phyloP scores from a whole-genome alignment of 2,797 vertebrate genomes.

The Manis pentadactyla region DNA sequence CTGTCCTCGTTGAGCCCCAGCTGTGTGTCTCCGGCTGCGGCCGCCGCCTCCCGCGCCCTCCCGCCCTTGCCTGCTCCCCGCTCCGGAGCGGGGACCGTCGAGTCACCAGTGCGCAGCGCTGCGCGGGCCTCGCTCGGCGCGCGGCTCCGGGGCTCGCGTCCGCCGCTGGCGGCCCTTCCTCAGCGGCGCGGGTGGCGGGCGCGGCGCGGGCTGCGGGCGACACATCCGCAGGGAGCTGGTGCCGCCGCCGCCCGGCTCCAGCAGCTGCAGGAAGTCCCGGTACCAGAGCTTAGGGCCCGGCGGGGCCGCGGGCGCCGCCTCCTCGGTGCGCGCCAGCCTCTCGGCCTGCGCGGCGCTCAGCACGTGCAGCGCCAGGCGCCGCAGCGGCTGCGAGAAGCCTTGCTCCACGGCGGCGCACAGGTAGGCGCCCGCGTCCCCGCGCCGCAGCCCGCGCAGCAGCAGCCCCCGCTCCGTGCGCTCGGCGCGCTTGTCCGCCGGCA shows the following conservation, averaged over 20 bases:
- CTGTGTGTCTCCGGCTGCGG: background rate
- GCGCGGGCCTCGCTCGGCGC: slow-evolving; percentile 92
- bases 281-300: slow-evolving; percentile 95
- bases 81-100: background rate
- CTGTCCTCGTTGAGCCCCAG: background rate
- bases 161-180: slow-evolving; percentile 93
- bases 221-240: slow-evolving; percentile 94
- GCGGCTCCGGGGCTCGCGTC: slow-evolving; percentile 90
- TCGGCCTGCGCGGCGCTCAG: slow-evolving; percentile 86
- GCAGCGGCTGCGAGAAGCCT: slow-evolving; percentile 94
- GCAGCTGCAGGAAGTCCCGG: slow-evolving; percentile 96
- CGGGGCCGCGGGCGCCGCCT: slow-evolving; percentile 79
- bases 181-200: slow-evolving; percentile 84
- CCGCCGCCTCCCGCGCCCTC: no score
- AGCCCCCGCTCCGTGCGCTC: slow-evolving; percentile 91
- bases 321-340: slow-evolving; percentile 82
- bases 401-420: slow-evolving; percentile 95
- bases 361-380: slow-evolving; percentile 93
- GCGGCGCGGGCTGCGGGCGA: slow-evolving; percentile 61
- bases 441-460: slow-evolving; percentile 91
- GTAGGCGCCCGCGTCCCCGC: slow-evolving; percentile 91
- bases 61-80: no score
- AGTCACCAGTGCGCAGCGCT: slow-evolving; percentile 89
- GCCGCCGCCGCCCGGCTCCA: slow-evolving; percentile 94
- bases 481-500: slow-evolving; percentile 91